These are phyloP conservation scores for Incurvaria masculella DNA, from an alignment of 2,888 invertebrate genomes.

Conservation along the genomic window DNA sequence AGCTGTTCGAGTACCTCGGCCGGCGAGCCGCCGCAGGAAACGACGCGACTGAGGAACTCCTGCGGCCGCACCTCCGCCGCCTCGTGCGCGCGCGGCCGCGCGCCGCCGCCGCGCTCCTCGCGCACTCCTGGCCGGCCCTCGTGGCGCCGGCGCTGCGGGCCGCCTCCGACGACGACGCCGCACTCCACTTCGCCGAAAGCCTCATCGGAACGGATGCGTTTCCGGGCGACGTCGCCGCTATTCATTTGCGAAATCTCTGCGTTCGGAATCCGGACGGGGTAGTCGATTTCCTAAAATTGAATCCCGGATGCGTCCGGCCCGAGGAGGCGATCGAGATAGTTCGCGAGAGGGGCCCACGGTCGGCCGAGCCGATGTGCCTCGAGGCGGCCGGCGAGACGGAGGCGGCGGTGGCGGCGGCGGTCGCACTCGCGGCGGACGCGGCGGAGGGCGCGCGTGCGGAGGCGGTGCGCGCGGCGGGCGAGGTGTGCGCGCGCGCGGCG, in stretches of 20 bases:
- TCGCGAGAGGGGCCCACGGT: constrained; percentile 26
- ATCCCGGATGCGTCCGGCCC: constrained; percentile 35
- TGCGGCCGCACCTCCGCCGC: constrained; percentile 22
- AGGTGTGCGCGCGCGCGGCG: constrained; percentile 21
- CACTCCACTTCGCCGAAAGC: constrained; percentile 29
- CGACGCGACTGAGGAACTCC: constrained; percentile 18
- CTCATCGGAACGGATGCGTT: constrained; percentile 28
- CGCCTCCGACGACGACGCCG: constrained; percentile 19
- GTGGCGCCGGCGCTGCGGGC: constrained; percentile 22
- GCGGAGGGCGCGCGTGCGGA: constrained; percentile 14
- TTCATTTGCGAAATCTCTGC: constrained; percentile 33
- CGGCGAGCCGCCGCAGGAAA: constrained; percentile 19
- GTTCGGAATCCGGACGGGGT: constrained; percentile 25
- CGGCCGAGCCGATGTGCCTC: constrained; percentile 38
- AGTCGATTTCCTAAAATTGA: constrained; percentile 27
- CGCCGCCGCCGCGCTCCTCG: constrained; percentile 31
- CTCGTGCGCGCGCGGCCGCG: constrained; percentile 30
- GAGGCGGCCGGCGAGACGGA: constrained; percentile 40
- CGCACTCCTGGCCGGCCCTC: constrained; percentile 23
- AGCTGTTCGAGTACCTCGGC: constrained; percentile 36
- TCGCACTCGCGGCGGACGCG: constrained; percentile 23
- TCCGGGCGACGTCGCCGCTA: constrained; percentile 29
- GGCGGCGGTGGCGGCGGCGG: constrained; percentile 33
- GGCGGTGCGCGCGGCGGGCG: constrained; percentile 24
- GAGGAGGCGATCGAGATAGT: constrained; percentile 38